phyloP scores from a whole-genome alignment of 2,113 vertebrate species.

The Rhineura floridana region DNA sequence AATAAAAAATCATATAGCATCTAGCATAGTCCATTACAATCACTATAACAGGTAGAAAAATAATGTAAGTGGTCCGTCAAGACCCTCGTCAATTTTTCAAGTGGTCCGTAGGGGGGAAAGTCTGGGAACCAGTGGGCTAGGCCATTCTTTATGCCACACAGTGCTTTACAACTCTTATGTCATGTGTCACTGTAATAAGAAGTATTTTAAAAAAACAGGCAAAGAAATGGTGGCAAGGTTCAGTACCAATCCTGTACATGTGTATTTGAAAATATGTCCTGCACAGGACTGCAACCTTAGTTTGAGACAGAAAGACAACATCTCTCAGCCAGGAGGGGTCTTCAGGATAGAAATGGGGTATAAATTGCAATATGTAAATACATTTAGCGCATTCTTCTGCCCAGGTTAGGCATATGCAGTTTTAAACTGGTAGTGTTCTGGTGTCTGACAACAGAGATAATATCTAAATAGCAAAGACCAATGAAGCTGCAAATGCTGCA shows the following conservation, averaged over 20 bases:
- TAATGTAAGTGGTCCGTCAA: too few relatives aligned
- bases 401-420: slow-evolving; percentile 2
- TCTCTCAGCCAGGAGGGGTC: neutral
- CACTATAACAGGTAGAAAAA: too few relatives aligned
- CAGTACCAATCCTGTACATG: neutral
- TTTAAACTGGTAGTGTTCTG: slow-evolving; percentile 41
- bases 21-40: too few relatives aligned
- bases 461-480: slow-evolving; percentile 14
- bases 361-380: neutral
- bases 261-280: neutral
- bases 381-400: neutral
- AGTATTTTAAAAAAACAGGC: slow-evolving; percentile 1
- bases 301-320: neutral
- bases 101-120: too few relatives aligned
- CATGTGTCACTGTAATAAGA: neutral
- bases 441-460: slow-evolving; percentile 54
- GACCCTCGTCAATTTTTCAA: too few relatives aligned
- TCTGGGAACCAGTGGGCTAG: too few relatives aligned
- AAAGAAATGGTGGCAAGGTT: neutral
- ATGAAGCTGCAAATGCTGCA: neutral
- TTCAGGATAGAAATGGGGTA: neutral
- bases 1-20: too few relatives aligned
- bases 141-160: accelerated
- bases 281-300: neutral
- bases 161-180: neutral